Percentiles rank a stretch among this genome's conserved stretches.
Conservation (phyloP, 2,113 vertebrate species). For the Corythoichthys haematopterus region DNA sequence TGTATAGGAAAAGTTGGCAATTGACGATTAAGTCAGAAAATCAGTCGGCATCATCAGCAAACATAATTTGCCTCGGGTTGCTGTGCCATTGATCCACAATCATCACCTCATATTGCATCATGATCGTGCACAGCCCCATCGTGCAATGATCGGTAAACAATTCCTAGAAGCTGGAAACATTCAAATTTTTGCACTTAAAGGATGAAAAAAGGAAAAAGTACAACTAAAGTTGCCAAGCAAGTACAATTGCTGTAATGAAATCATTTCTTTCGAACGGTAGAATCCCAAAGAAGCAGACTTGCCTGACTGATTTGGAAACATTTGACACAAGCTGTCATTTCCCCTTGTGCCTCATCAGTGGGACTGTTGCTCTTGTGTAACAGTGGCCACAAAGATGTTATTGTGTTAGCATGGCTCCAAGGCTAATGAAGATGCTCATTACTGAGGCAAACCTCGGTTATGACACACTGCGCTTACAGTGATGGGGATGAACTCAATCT, state of each 20-base stretch:
- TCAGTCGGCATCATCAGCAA: not conserved
- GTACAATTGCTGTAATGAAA: not conserved
- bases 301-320: slow-evolving; percentile 18
- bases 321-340: slow-evolving; percentile 15
- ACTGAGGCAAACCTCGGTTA: slow-evolving; percentile 29
- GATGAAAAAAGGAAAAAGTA: not conserved
- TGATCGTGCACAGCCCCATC: not conserved
- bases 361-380: slow-evolving; percentile 35
- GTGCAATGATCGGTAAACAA: not conserved
- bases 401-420: slow-evolving; percentile 60
- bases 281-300: slow-evolving; percentile 7
- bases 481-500: slow-evolving; percentile 65
- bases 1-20: not conserved
- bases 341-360: slow-evolving; percentile 43
- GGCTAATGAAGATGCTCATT: slow-evolving; percentile 66
- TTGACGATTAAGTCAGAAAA: not conserved
- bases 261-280: not conserved
- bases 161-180: not conserved
- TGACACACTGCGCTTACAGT: slow-evolving; percentile 46
- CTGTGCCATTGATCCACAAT: not conserved
- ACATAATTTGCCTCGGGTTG: not conserved
- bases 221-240: not conserved
- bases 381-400: slow-evolving; percentile 60
- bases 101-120: not conserved
- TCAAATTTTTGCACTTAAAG: not conserved